Conservation (phyloP, 2,797 vertebrate genomes). For the Parauchenoglanis ngamensis region DNA sequence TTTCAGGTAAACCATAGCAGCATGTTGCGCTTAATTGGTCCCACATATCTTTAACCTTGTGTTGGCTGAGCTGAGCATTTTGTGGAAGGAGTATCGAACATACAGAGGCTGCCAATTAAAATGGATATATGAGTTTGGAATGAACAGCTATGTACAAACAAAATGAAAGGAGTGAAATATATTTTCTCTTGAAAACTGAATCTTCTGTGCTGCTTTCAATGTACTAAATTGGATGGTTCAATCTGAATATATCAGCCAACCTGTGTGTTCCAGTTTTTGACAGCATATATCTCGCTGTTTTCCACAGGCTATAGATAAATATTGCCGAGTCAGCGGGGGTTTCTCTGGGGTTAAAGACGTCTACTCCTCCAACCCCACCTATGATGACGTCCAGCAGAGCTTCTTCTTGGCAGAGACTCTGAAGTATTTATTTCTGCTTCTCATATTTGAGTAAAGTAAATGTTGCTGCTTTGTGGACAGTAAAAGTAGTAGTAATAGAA, state of each 20-base stretch:
- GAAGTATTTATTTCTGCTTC: constrained; percentile 80
- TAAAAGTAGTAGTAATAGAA: too few relatives aligned
- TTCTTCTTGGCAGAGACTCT: constrained; percentile 98
- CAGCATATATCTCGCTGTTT: neutral
- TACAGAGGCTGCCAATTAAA: neutral
- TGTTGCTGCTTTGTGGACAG: neutral
- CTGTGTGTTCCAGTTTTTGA: neutral
- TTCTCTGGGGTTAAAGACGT: constrained; percentile 99
- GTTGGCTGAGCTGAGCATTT: neutral
- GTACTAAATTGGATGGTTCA: neutral
- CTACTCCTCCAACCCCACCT: constrained; percentile 92
- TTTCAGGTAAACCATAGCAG: constrained; percentile 44
- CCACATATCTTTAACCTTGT: constrained; percentile 20
- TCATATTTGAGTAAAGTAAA: neutral
- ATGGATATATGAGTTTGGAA: neutral
- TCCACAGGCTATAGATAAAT: constrained; percentile 92
- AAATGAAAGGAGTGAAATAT: neutral
- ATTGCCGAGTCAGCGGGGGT: constrained; percentile 92
- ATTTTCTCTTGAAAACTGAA: neutral
- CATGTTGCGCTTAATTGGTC: constrained; percentile 44
- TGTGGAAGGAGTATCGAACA: neutral
- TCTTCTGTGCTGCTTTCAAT: neutral
- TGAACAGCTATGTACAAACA: neutral
- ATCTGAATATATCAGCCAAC: neutral
- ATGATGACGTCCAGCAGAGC: constrained; percentile 98